Evolutionary conservation across 2,113 vertebrate genomes (phyloP).

Genomic region (Xiphias gladius): DNA sequence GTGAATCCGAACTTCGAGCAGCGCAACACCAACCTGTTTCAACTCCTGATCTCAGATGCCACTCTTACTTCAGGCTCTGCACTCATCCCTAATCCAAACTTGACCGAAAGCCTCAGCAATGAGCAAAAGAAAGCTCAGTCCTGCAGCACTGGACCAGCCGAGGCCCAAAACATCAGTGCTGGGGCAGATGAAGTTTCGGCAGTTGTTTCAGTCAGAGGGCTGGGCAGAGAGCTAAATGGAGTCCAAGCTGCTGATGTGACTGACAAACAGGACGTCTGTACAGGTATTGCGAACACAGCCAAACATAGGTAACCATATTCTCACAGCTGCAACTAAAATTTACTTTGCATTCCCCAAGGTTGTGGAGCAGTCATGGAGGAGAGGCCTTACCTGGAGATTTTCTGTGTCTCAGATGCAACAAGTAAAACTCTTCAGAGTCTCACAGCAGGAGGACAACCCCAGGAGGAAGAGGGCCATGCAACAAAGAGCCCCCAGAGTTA

Average conservation of each 20-base stretch:
- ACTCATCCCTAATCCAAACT: not conserved
- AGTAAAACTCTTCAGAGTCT: not conserved
- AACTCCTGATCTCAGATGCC: conserved; percentile 55
- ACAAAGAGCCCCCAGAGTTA: conserved; percentile 28
- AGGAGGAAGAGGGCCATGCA: conserved; percentile 1
- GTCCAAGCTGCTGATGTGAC: conserved; percentile 21
- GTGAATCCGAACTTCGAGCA: conserved; percentile 52
- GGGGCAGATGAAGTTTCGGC: not conserved
- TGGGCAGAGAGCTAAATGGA: not conserved
- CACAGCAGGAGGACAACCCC: not conserved
- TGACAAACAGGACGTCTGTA: conserved; percentile 66
- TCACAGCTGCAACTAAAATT: conserved; percentile 4
- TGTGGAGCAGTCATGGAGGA: conserved; percentile 74
- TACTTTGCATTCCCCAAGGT: conserved; percentile 47
- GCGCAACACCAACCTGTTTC: conserved; percentile 47
- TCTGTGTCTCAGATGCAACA: conserved; percentile 58
- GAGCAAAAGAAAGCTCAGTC: conserved; percentile 17
- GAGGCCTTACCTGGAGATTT: conserved; percentile 84
- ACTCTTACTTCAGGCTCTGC: conserved; percentile 12
- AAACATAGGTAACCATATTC: not conserved
- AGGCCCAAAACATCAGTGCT: not conserved
- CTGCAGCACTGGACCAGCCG: not conserved
- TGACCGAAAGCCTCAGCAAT: conserved; percentile 14
- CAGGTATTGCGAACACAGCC: conserved; percentile 64
- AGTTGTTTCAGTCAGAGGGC: not conserved